Conservation (phyloP, 1,140 invertebrate species). For the Cylas formicarius region DNA sequence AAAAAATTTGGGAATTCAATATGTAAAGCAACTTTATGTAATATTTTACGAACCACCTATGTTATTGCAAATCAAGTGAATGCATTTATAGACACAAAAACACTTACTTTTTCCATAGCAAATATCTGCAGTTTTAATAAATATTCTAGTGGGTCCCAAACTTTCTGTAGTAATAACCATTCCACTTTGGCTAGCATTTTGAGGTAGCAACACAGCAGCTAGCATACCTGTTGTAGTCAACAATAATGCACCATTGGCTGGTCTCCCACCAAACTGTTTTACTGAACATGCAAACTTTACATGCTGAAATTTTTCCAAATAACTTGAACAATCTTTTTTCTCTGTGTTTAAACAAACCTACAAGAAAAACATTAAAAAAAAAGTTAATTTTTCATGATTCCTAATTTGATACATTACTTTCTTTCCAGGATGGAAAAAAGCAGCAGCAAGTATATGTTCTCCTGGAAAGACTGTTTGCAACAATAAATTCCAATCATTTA, state of each 20-base stretch:
- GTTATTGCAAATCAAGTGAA: no score
- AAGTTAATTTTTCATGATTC: conserved; percentile 11
- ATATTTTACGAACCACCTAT: conserved; percentile 2
- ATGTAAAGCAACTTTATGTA: not conserved
- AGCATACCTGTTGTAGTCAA: conserved; percentile 81
- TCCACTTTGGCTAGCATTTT: conserved; percentile 33
- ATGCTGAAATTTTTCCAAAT: conserved; percentile 79
- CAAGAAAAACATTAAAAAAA: no score
- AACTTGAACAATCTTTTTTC: conserved; percentile 72
- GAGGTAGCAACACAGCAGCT: conserved; percentile 56
- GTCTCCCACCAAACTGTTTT: conserved; percentile 76
- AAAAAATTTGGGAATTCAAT: conserved; percentile 21
- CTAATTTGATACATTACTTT: conserved; percentile 46
- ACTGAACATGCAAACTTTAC: conserved; percentile 71
- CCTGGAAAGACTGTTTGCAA: conserved; percentile 49
- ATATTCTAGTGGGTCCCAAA: conserved; percentile 63
- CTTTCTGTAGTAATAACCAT: conserved; percentile 55
- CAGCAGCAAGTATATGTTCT: conserved; percentile 71
- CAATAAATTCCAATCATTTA: conserved; percentile 67
- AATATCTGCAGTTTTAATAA: conserved; percentile 67
- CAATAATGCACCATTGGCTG: conserved; percentile 71
- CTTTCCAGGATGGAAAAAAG: conserved; percentile 80
- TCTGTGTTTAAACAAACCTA: conserved; percentile 57
- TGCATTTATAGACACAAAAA: no score
- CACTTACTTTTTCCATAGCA: conserved; percentile 63